A percentile compares a stretch with the other conserved stretches of the same genome.
These are phyloP conservation scores for Dendrolimus pini DNA, from an alignment of 2,888 invertebrate species.

Conservation along the genomic window DNA sequence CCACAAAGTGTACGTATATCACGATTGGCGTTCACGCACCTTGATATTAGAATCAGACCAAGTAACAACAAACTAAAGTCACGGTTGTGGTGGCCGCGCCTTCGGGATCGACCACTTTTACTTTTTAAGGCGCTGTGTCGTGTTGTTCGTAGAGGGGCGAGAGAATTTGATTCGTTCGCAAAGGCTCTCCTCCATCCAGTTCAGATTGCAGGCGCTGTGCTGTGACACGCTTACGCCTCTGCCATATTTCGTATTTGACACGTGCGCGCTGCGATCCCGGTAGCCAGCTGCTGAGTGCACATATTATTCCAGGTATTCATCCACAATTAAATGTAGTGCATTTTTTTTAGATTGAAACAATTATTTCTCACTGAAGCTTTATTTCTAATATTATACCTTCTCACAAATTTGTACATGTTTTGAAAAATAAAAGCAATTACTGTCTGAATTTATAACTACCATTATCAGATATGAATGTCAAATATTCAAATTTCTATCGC, in stretches of 20 bases:
- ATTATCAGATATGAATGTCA: too few relatives aligned
- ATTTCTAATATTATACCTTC: neutral
- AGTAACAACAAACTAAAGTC: conserved; percentile 30
- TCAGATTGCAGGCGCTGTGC: conserved; percentile 34
- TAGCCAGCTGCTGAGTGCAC: conserved; percentile 1
- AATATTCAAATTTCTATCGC: too few relatives aligned
- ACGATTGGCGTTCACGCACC: conserved; percentile 37
- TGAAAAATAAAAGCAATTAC: neutral
- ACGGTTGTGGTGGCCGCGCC: conserved; percentile 51
- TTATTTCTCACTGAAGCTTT: neutral
- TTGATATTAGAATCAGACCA: conserved; percentile 34
- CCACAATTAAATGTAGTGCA: neutral
- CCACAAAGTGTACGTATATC: conserved; percentile 13
- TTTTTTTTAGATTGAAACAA: neutral
- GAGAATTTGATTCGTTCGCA: conserved; percentile 33
- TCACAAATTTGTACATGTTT: neutral
- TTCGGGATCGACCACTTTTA: conserved; percentile 68
- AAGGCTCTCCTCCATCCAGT: conserved; percentile 32
- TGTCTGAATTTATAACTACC: neutral
- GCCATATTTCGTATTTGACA: conserved; percentile 25
- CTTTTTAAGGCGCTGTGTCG: conserved; percentile 48
- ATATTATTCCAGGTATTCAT: neutral
- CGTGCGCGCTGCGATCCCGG: conserved; percentile 21
- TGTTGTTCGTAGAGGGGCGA: conserved; percentile 43
- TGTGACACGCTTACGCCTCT: conserved; percentile 36